Conservation (phyloP, 2,113 vertebrate species). For the Indicator indicator region DNA sequence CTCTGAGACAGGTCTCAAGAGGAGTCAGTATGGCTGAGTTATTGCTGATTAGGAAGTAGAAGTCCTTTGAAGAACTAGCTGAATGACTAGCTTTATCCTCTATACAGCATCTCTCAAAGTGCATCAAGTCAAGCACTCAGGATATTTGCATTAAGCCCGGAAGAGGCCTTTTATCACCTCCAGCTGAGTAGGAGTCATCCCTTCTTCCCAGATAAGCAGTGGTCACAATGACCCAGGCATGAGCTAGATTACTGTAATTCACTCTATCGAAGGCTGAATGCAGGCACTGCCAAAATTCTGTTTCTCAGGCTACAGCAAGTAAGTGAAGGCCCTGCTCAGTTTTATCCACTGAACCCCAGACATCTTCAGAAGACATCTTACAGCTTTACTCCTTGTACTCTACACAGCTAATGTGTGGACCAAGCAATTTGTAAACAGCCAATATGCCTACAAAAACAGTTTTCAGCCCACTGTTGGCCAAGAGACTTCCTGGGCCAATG, state of each 20-base stretch:
- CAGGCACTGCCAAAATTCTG: not conserved
- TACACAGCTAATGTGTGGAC: not conserved
- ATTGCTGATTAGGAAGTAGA: slow-evolving; percentile 18
- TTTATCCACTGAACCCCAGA: not conserved
- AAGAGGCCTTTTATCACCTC: slow-evolving; percentile 33
- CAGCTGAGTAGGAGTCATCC: slow-evolving; percentile 8
- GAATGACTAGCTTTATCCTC: slow-evolving; percentile 32
- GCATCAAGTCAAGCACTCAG: not conserved
- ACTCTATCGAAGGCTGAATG: not conserved
- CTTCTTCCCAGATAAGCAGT: slow-evolving; percentile 19
- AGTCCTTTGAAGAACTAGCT: slow-evolving; percentile 25
- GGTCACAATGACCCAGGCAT: slow-evolving; percentile 9
- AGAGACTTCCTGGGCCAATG: not conserved
- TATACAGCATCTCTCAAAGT: not conserved
- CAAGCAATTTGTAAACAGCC: not conserved
- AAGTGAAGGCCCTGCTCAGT: not conserved
- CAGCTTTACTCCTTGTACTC: not conserved
- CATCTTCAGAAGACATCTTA: not conserved
- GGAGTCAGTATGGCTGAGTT: slow-evolving; percentile 12
- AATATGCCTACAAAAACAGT: not conserved
- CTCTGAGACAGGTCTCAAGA: not conserved
- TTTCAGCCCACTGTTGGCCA: not conserved
- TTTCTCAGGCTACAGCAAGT: not conserved
- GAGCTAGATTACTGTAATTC: not conserved
- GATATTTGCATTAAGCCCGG: not conserved